Base-by-base conservation (phyloP, 1,140 invertebrate genomes). In the Bilobella aurantiaca region DNA sequence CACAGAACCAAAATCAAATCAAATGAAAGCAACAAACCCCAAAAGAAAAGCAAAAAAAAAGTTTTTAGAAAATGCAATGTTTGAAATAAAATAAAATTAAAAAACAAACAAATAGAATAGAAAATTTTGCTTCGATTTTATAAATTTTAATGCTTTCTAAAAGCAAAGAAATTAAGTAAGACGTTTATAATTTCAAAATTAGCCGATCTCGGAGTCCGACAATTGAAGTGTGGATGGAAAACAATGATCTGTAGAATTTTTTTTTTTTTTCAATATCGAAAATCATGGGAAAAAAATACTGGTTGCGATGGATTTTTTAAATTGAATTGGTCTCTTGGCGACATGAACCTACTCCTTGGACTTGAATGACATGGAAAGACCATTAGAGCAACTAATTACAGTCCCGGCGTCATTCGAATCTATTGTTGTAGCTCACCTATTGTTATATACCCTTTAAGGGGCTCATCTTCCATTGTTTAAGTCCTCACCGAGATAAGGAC, bases 361-460 rank as follows among this genome's bases (percentile, higher is more conserved):
- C 59, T 62, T 8, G 14, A 62, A 14, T 69, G 69, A 73, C 71
- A 73, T 69, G 71, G 47, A 73, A 73, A 73, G 64, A 68, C 71
- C 71, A 73, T 73, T 73, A 73, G 67, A 67, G 53, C 68, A 70
- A 70, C 71, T 73, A 73, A 70, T 73, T 73, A 73, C 68, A 14
- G 12, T 28, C n/a, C n/a, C 25, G 66, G 63, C 69, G 63, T 67
- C 69, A 46, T 53, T n/a, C n/a, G n/a, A n/a, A n/a, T n/a, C n/a
- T n/a, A n/a, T n/a, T n/a, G n/a, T n/a, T n/a, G n/a, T n/a, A n/a
- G n/a, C 59, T 30, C 25, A 25, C 49, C 37, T 29, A 47, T 37
- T 31, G 58, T 59, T 59, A 53, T 53, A 23, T 12, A 53, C 8
- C 18, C 34, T 23, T 53, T 53, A 53, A 8, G 12, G 49, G 8